These are phyloP conservation scores for Thalassophryne amazonica DNA, from an alignment of 2,797 vertebrate genomes.

Conservation along the genomic window DNA sequence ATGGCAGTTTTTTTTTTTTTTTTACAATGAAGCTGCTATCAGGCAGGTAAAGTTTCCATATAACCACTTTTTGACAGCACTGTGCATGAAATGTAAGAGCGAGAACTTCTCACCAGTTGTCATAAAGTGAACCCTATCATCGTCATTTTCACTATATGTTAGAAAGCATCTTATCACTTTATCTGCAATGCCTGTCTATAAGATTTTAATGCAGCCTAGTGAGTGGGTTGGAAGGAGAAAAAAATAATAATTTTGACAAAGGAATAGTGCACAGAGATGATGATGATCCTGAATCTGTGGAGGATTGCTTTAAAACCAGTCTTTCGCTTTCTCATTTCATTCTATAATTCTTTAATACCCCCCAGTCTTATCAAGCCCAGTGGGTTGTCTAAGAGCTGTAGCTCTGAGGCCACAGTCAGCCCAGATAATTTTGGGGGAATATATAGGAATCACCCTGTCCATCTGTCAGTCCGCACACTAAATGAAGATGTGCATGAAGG, in stretches of 20 bases:
- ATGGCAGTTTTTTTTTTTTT: not conserved
- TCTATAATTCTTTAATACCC: conserved; percentile 43
- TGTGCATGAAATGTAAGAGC: not conserved
- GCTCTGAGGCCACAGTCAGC: conserved; percentile 30
- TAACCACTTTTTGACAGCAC: conserved; percentile 13
- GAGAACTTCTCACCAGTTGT: conserved; percentile 23
- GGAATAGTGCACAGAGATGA: conserved; percentile 19
- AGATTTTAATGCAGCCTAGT: not conserved
- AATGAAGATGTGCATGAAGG: no score
- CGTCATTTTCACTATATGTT: conserved; percentile 19
- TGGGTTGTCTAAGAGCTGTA: conserved; percentile 46
- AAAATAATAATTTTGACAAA: not conserved
- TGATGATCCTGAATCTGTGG: conserved; percentile 29
- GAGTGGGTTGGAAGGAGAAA: not conserved
- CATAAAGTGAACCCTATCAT: conserved; percentile 1
- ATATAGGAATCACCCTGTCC: no score
- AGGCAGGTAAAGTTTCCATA: conserved; percentile 8
- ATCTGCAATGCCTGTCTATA: conserved; percentile 12
- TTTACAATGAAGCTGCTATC: not conserved
- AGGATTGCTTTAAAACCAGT: conserved; percentile 58
- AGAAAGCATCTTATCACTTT: not conserved
- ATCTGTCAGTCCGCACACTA: no score
- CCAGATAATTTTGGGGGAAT: conserved; percentile 73
- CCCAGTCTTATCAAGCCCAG: conserved; percentile 49
- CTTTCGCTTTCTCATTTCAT: conserved; percentile 34